Conservation (phyloP, 2,797 vertebrate genomes). For the Aselliscus stoliczkanus region DNA sequence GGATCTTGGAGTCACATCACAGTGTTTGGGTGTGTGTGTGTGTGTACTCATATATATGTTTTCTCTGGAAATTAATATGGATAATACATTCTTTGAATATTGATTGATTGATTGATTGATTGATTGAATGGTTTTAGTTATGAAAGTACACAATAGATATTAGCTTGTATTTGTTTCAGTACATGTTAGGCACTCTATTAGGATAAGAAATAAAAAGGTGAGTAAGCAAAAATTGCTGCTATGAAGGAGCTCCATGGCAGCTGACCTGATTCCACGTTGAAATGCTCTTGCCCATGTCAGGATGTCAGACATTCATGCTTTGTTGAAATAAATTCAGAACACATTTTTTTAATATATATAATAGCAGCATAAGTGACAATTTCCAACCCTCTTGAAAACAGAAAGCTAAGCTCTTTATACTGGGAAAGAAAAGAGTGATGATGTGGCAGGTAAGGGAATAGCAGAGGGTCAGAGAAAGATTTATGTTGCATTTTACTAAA, state of each 20-base stretch:
- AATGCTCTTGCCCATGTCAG: not conserved
- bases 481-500: constrained; percentile 51
- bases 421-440: not conserved
- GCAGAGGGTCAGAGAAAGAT: not conserved
- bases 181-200: not conserved
- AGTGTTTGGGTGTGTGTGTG: not conserved
- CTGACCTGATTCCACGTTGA: not conserved
- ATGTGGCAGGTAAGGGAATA: not conserved
- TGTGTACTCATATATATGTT: not conserved
- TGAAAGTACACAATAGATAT: not conserved
- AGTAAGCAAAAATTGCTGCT: not conserved
- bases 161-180: not conserved
- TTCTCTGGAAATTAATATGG: not conserved
- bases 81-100: not conserved
- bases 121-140: not conserved
- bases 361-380: not conserved
- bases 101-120: not conserved
- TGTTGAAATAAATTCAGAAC: not conserved
- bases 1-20: not conserved
- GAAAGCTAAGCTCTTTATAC: not conserved
- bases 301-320: not conserved
- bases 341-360: constrained; percentile 53
- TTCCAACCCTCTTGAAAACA: constrained; percentile 13
- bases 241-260: not conserved
- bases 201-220: not conserved